Evolutionary conservation across 2,888 invertebrate genomes (phyloP).

Genomic region (Elysia crispata): DNA sequence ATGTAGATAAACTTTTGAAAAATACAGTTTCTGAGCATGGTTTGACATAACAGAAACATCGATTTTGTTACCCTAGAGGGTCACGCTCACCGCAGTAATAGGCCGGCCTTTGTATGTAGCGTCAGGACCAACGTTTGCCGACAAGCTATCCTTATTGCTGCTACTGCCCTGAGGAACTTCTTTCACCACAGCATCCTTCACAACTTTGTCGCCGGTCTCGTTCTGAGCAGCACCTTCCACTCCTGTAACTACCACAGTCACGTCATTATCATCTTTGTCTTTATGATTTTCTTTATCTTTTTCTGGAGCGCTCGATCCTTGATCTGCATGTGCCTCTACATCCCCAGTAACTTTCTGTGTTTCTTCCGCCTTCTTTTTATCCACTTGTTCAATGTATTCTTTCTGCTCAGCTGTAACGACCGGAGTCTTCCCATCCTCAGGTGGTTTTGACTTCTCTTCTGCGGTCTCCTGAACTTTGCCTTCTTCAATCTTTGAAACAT

Average conservation of each 20-base stretch:
- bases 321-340: neutral
- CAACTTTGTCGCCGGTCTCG: neutral
- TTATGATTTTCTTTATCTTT: neutral
- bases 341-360: neutral
- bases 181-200: too few relatives aligned
- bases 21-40: too few relatives aligned
- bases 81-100: constrained; percentile 3
- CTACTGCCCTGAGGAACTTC: too few relatives aligned
- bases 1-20: too few relatives aligned
- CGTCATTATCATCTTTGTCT: neutral
- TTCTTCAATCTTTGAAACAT: neutral
- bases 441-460: neutral
- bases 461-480: neutral
- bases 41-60: too few relatives aligned
- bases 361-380: neutral
- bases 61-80: too few relatives aligned
- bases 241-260: neutral
- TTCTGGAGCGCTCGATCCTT: neutral
- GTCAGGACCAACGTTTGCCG: neutral
- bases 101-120: constrained; percentile 17
- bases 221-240: neutral
- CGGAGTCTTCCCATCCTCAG: neutral
- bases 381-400: neutral
- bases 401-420: neutral
- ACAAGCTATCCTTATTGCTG: too few relatives aligned